These are phyloP conservation scores for Batillaria attramentaria DNA, from an alignment of 1,140 invertebrate species.

Conservation along the genomic window DNA sequence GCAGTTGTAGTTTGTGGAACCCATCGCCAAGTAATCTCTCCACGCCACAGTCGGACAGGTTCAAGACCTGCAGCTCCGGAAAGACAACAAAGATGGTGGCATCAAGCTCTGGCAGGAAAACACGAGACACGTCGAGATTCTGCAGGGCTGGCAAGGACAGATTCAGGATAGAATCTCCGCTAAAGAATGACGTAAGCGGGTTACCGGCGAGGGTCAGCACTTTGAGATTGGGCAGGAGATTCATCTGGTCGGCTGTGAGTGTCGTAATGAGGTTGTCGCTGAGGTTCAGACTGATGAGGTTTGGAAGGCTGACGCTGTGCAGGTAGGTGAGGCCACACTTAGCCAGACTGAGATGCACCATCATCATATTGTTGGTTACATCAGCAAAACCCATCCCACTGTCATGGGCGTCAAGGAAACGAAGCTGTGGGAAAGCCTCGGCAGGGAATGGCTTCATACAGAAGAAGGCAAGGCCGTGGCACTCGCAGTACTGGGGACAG, in stretches of 20 bases:
- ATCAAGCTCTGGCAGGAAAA: background rate
- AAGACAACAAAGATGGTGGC: background rate
- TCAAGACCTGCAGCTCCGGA: background rate
- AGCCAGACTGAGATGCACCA: conserved; percentile 25
- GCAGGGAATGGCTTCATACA: background rate
- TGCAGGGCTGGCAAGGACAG: too few relatives aligned
- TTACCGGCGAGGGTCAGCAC: conserved; percentile 35
- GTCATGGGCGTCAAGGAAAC: conserved; percentile 10
- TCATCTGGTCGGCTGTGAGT: background rate
- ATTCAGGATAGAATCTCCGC: conserved; percentile 14
- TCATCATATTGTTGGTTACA: background rate
- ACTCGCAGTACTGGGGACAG: conserved; percentile 23
- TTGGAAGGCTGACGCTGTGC: background rate
- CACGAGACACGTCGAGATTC: background rate
- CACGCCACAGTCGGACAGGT: background rate
- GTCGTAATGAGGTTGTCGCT: background rate
- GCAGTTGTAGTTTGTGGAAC: background rate
- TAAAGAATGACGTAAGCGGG: conserved; percentile 33
- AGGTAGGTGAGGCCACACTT: background rate
- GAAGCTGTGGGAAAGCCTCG: background rate
- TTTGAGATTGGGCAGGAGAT: background rate
- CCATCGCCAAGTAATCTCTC: background rate
- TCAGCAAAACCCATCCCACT: background rate
- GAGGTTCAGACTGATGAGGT: conserved; percentile 25
- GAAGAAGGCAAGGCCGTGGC: conserved; percentile 19